A percentile compares a stretch with the other conserved stretches of the same genome.
Conservation (phyloP, 2,888 invertebrate species). For the Baronia brevicornis region DNA sequence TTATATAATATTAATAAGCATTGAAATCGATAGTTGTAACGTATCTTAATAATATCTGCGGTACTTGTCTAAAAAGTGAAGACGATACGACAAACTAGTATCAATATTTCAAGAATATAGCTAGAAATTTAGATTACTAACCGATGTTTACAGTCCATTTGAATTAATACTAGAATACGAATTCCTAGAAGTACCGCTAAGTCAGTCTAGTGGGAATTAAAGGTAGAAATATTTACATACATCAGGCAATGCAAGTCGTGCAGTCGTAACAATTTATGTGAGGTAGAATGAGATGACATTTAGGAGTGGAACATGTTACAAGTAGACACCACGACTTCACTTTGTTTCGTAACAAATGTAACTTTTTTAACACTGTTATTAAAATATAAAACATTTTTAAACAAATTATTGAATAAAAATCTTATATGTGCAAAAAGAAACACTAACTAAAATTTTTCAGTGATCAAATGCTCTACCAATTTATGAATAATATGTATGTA, state of each 20-base stretch:
- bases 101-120: slow-evolving; percentile 24
- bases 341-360: too few species aligned
- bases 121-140: slow-evolving; percentile 27
- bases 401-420: too few species aligned
- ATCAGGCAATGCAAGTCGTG: slow-evolving; percentile 46
- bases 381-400: slow-evolving; percentile 1
- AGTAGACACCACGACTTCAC: too few species aligned
- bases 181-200: slow-evolving; percentile 61
- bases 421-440: too few species aligned
- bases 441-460: too few species aligned
- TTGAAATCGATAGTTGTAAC: slow-evolving; percentile 63
- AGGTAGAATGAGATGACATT: slow-evolving; percentile 37
- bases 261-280: slow-evolving; percentile 46
- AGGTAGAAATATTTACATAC: slow-evolving; percentile 35
- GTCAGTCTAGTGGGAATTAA: slow-evolving; percentile 70
- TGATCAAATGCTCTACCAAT: too few species aligned
- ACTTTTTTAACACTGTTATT: too few species aligned
- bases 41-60: slow-evolving; percentile 39
- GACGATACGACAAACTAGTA: slow-evolving; percentile 10
- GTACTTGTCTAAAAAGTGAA: slow-evolving; percentile 21
- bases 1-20: slow-evolving; percentile 44
- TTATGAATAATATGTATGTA: too few species aligned
- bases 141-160: slow-evolving; percentile 46
- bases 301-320: slow-evolving; percentile 4
- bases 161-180: slow-evolving; percentile 41